Percentiles rank a stretch among this genome's conserved stretches.
These are phyloP conservation scores for Malurus leucopterus DNA, from an alignment of 2,797 vertebrate genomes.

Conservation along the genomic window DNA sequence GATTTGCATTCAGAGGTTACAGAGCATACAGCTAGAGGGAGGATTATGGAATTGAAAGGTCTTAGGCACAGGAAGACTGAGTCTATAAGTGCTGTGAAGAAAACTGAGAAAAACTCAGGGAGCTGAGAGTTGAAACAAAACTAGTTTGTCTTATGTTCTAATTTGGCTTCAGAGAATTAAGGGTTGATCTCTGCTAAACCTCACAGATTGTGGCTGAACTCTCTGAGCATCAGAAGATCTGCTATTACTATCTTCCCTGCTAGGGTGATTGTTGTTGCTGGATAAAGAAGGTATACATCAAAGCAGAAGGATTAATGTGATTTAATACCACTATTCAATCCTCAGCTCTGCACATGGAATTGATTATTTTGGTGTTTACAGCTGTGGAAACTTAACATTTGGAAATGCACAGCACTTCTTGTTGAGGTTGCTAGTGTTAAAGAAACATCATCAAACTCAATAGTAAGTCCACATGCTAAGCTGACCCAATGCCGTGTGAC, in stretches of 20 bases:
- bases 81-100: background rate
- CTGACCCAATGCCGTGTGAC: background rate
- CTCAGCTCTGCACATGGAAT: background rate
- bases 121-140: slow-evolving; percentile 1
- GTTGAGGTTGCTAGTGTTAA: background rate
- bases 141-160: background rate
- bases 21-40: background rate
- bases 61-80: background rate
- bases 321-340: background rate
- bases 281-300: background rate
- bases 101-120: slow-evolving; percentile 8
- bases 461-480: background rate
- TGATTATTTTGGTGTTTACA: background rate
- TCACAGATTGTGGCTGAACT: background rate
- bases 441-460: background rate
- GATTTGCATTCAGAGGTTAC: slow-evolving; percentile 41
- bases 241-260: background rate
- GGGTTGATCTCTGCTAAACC: background rate
- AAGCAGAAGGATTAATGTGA: background rate
- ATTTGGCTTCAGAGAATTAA: slow-evolving; percentile 10
- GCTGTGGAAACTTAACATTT: background rate
- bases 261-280: background rate
- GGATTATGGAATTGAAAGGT: slow-evolving; percentile 39
- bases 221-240: background rate
- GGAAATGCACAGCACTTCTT: background rate